Percentiles rank a stretch among this genome's conserved stretches.
Evolutionary conservation across 2,113 vertebrate genomes (phyloP).

Genomic region (Eudyptes chrysolophus): DNA sequence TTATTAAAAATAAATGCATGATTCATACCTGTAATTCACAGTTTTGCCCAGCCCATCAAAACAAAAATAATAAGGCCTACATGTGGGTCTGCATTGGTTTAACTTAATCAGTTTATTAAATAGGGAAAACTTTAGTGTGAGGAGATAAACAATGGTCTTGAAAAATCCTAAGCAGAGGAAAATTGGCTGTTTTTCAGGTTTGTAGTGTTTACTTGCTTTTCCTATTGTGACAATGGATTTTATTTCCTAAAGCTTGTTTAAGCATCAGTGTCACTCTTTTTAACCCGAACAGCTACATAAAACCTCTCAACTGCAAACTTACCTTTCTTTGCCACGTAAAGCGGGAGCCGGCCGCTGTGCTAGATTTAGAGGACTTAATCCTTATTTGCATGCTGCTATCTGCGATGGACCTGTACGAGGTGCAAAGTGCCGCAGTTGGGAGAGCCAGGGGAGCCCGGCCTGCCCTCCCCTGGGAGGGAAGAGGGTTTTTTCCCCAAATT

Average conservation of each 20-base stretch:
- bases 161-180: background rate
- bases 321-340: background rate
- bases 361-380: background rate
- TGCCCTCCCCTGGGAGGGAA: background rate
- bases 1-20: background rate
- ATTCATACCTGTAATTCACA: background rate
- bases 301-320: background rate
- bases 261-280: background rate
- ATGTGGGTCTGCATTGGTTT: background rate
- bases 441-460: too few relatives aligned
- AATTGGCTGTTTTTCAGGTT: background rate
- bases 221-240: background rate
- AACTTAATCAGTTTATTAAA: background rate
- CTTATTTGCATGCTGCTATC: too few relatives aligned
- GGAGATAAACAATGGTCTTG: background rate
- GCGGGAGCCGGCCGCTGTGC: background rate
- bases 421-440: background rate
- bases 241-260: background rate
- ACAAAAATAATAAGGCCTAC: background rate
- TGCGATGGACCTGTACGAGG: background rate
- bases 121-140: background rate
- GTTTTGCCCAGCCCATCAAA: background rate
- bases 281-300: background rate
- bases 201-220: background rate
- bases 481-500: too few relatives aligned